A percentile compares a stretch with the other conserved stretches of the same genome.
Conservation (phyloP, 1,140 invertebrate species). For the Kradibia gibbosae region DNA sequence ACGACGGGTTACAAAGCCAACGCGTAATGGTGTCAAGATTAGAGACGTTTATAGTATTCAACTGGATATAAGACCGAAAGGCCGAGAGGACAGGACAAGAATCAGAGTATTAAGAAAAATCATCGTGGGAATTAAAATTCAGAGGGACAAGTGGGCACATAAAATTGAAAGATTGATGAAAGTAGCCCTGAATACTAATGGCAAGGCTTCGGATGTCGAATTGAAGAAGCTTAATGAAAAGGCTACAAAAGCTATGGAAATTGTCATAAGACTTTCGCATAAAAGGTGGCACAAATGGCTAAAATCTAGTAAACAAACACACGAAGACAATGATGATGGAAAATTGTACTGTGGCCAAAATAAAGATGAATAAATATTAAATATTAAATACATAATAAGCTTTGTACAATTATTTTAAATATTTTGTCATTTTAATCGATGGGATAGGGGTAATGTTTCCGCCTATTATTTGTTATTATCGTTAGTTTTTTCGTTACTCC, state of each 20-base stretch:
- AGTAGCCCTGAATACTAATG: background rate
- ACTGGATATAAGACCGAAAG: background rate
- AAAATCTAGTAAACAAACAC: background rate
- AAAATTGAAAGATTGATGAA: background rate
- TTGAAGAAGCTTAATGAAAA: conserved; percentile 7
- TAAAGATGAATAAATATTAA: background rate
- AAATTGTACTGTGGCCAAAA: background rate
- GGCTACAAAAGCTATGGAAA: background rate
- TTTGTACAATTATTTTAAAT: background rate
- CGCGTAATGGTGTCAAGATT: background rate
- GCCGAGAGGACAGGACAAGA: background rate
- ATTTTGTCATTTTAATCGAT: background rate
- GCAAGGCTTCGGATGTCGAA: background rate
- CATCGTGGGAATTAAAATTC: background rate
- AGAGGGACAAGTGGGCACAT: background rate
- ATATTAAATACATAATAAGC: background rate
- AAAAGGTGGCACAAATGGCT: background rate
- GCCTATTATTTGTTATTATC: background rate
- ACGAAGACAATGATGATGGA: background rate
- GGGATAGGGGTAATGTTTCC: background rate
- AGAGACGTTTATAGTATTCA: background rate
- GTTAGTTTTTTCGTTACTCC: too few species aligned
- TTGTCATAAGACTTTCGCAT: background rate
- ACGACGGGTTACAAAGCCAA: background rate
- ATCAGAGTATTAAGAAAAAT: background rate